These are phyloP conservation scores for Lutjanus erythropterus DNA, from an alignment of 2,113 vertebrate genomes.

Conservation along the genomic window DNA sequence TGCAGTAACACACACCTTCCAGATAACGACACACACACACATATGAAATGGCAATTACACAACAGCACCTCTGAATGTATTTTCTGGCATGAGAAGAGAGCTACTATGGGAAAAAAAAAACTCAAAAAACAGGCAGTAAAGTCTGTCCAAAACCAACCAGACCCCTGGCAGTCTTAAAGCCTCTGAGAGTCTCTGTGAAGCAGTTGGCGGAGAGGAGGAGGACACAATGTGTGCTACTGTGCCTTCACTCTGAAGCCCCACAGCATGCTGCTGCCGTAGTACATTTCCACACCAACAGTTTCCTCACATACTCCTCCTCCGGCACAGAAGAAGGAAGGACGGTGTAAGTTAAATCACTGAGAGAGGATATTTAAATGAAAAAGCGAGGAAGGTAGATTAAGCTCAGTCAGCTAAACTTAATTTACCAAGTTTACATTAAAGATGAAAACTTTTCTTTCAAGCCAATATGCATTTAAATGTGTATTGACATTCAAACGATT, in stretches of 20 bases:
- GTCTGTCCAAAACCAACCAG: conserved; percentile 59
- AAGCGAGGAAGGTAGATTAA: neutral
- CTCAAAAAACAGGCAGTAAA: conserved; percentile 40
- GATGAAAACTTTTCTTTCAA: conserved; percentile 13
- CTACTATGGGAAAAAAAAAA: conserved; percentile 19
- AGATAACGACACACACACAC: conserved; percentile 16
- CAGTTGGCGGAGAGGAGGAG: conserved; percentile 49
- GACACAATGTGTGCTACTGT: conserved; percentile 70
- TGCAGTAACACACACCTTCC: conserved; percentile 6
- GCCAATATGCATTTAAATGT: neutral
- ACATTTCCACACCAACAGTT: conserved; percentile 58
- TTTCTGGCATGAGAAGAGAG: conserved; percentile 61
- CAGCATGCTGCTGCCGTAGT: conserved; percentile 38
- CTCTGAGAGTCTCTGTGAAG: conserved; percentile 61
- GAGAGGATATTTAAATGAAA: conserved; percentile 13
- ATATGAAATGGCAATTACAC: conserved; percentile 34
- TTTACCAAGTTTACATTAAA: neutral
- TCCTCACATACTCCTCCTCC: conserved; percentile 23
- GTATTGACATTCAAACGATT: neutral
- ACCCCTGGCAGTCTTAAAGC: conserved; percentile 50
- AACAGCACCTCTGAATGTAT: conserved; percentile 45
- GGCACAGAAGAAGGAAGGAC: neutral
- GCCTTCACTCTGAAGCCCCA: conserved; percentile 51
- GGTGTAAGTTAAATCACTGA: conserved; percentile 12
- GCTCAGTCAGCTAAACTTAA: neutral